Evolutionary conservation across 2,797 vertebrate species (phyloP), one percentile per base, ranked within the genome.

Genomic region (Bovichtus variegatus): DNA sequence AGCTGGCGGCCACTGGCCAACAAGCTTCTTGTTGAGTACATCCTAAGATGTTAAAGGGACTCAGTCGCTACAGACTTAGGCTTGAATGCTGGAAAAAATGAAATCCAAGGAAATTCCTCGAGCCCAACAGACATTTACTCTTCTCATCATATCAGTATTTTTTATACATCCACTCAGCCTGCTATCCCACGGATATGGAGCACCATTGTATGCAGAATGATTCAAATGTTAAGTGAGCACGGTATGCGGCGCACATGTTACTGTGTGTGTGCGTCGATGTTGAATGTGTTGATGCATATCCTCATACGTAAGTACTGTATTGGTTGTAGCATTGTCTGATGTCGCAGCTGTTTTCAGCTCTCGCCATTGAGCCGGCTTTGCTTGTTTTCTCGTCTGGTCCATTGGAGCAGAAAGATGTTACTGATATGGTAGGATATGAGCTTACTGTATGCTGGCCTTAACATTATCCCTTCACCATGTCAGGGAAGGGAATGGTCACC

Each of bases 101-200:
- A 88, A 89, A 89, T 87, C 85, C 80, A 88, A 82, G 86, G 85
- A 92, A 83, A 83, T 60, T 75, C 82, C 86, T 90, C 47, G 73
- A 91, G 75, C 86, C 87, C 82, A 54, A 93, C 65, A 87, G 89
- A 91, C 91, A 90, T 92, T 91, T 91, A 87, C 74, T 84, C 85
- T 84, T 88, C 72, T 90, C 74, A 79, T 89, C 84, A 90, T 93
- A 93, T 93, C 91, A 93, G 91, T 93, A 90, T 95, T 94, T 89
- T 83, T 88, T 86, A 78, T 87, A 82, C 84, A 87, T 71, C 79
- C 71, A 84, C 76, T 38, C 85, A 55, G 72, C 82, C 89, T 84
- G 84, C 81, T 78, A 85, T 81, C 59, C 83, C 80, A 72, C 63
- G 71, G 71, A 78, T 69, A 72, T 76, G 74, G 82, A 89, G 75